These are phyloP conservation scores for Chrysolina haemoptera DNA, from an alignment of 2,888 invertebrate genomes.

Conservation along the genomic window DNA sequence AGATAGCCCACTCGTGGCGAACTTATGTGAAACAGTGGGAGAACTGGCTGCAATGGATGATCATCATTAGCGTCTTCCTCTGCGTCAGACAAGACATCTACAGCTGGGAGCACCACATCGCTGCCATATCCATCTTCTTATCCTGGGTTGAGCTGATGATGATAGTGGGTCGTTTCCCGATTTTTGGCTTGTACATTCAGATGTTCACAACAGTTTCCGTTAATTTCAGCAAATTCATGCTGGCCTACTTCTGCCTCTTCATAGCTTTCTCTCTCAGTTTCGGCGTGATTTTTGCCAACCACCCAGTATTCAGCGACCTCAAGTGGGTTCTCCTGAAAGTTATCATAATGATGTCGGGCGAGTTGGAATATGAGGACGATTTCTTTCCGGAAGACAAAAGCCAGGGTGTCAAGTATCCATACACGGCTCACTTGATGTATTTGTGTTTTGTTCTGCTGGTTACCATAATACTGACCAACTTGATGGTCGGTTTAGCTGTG, in stretches of 20 bases:
- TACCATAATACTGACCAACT: conserved; percentile 86
- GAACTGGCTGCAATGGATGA: conserved; percentile 87
- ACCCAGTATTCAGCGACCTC: conserved; percentile 79
- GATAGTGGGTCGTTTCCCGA: conserved; percentile 88
- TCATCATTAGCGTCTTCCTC: conserved; percentile 80
- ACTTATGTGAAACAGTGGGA: conserved; percentile 87
- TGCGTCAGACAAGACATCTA: conserved; percentile 71
- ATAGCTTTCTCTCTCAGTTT: conserved; percentile 87
- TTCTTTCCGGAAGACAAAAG: conserved; percentile 75
- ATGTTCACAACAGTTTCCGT: conserved; percentile 90
- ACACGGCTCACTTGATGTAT: conserved; percentile 84
- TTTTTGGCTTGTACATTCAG: conserved; percentile 88
- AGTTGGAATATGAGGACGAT: conserved; percentile 88
- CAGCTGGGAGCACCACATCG: conserved; percentile 85
- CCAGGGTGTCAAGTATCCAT: conserved; percentile 71
- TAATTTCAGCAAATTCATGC: conserved; percentile 86
- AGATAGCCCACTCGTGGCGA: conserved; percentile 80
- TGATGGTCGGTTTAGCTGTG: conserved; percentile 88
- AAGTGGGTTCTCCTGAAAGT: conserved; percentile 81
- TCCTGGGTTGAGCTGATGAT: conserved; percentile 90
- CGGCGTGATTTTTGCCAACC: conserved; percentile 85
- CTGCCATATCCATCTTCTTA: conserved; percentile 84
- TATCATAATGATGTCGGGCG: conserved; percentile 91
- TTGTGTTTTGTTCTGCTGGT: conserved; percentile 84
- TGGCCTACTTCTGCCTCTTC: conserved; percentile 86